Conservation (phyloP, 2,888 invertebrate species). For the Chouioia cunea region DNA sequence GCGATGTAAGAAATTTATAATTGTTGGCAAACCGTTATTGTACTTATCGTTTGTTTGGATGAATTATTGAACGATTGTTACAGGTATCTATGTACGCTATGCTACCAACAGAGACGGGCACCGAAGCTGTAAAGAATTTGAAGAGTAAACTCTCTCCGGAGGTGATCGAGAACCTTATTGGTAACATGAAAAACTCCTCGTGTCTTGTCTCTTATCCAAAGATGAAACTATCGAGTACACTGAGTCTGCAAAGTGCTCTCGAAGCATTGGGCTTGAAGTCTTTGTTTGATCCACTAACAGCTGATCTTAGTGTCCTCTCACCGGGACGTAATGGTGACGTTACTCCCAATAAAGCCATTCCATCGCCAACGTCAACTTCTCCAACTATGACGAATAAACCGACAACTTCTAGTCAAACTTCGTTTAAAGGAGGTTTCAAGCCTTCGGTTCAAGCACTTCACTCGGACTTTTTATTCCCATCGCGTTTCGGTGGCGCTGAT, state of each 20-base stretch:
- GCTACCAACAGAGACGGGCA: slow-evolving; percentile 72
- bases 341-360: not conserved
- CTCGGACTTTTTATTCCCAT: not conserved
- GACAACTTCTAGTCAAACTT: no score
- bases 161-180: slow-evolving; percentile 71
- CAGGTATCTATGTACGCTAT: slow-evolving; percentile 75
- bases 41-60: not conserved
- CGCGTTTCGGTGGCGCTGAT: not conserved
- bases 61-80: not conserved
- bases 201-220: slow-evolving; percentile 77
- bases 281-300: slow-evolving; percentile 74
- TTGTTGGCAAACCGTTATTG: not conserved
- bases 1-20: slow-evolving; percentile 64
- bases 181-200: slow-evolving; percentile 68
- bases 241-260: slow-evolving; percentile 72
- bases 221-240: slow-evolving; percentile 76
- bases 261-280: slow-evolving; percentile 73
- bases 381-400: no score
- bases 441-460: not conserved
- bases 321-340: slow-evolving; percentile 17
- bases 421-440: slow-evolving; percentile 7
- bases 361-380: not conserved
- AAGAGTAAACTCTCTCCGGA: slow-evolving; percentile 70
- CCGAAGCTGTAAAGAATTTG: slow-evolving; percentile 68
- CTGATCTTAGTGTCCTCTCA: slow-evolving; percentile 79